phyloP scores from a whole-genome alignment of 2,113 vertebrate species.

The Hucho hucho region DNA sequence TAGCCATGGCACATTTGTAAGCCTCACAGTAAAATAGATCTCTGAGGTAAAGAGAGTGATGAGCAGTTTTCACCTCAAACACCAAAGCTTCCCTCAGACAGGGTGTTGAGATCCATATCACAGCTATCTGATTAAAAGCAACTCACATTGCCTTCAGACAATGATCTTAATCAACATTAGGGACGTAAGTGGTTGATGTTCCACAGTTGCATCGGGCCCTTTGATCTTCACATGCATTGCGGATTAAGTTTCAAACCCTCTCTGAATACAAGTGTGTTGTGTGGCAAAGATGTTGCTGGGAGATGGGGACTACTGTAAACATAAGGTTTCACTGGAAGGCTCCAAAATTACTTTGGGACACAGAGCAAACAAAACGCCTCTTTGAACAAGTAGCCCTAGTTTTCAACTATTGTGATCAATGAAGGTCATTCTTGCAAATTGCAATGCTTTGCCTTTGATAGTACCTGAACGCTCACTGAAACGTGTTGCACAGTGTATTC shows the following conservation, averaged over 20 bases:
- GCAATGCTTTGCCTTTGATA: not conserved
- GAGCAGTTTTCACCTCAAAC: conserved; percentile 2
- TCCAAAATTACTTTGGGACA: conserved; percentile 17
- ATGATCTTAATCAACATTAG: conserved; percentile 49
- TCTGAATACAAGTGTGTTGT: conserved; percentile 40
- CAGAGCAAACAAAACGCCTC: conserved; percentile 32
- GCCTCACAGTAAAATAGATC: not conserved
- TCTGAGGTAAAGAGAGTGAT: not conserved
- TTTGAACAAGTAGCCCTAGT: not conserved
- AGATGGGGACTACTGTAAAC: conserved; percentile 59
- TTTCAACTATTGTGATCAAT: not conserved
- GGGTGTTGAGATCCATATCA: conserved; percentile 2
- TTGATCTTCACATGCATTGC: conserved; percentile 20
- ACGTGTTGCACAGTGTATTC: not conserved
- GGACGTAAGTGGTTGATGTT: conserved; percentile 41
- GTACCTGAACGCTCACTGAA: not conserved
- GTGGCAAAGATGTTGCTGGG: conserved; percentile 63
- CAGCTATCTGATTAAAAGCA: conserved; percentile 14
- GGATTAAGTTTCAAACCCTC: conserved; percentile 39
- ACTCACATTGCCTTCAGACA: conserved; percentile 16
- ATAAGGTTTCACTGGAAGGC: conserved; percentile 31
- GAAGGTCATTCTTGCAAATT: not conserved
- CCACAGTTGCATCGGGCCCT: conserved; percentile 35
- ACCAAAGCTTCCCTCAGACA: not conserved
- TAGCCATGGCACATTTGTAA: not conserved